A percentile compares a stretch with the other conserved stretches of the same genome.
Conservation (phyloP, 2,888 invertebrate species). For the Entomobrya multifasciata region DNA sequence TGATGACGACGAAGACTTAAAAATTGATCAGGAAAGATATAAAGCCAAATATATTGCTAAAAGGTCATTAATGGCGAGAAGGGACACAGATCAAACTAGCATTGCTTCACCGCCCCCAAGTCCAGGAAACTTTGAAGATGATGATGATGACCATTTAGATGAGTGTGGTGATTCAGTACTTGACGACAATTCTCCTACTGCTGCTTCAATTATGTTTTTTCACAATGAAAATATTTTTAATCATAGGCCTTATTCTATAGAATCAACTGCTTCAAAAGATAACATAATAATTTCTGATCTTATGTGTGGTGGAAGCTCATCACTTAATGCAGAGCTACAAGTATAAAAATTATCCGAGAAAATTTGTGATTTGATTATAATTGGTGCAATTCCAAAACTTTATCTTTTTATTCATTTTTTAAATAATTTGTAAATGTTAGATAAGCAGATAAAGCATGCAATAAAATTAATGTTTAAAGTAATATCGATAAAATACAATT, state of each 20-base stretch:
- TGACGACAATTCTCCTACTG: conserved; percentile 7
- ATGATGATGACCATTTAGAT: too few species aligned
- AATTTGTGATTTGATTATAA: neutral
- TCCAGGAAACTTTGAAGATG: neutral
- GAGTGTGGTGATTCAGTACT: neutral
- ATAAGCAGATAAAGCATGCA: neutral
- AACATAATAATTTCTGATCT: conserved; percentile 48
- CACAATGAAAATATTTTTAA: neutral
- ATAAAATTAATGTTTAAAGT: neutral
- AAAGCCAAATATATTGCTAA: neutral
- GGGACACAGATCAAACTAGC: conserved; percentile 48
- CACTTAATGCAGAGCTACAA: neutral
- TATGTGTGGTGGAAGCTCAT: conserved; percentile 59
- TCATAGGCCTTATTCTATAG: neutral
- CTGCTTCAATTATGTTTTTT: neutral
- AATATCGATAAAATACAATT: neutral
- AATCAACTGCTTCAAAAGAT: neutral
- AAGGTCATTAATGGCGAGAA: neutral
- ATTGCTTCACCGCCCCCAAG: conserved; percentile 18
- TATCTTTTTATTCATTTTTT: neutral
- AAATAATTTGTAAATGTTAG: conserved; percentile 8
- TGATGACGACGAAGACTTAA: neutral
- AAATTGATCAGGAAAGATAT: neutral
- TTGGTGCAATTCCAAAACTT: too few species aligned
- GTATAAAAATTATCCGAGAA: neutral